These are phyloP conservation scores for Dyspetes luteomarginatus DNA, from an alignment of 2,888 invertebrate species.

Conservation along the genomic window DNA sequence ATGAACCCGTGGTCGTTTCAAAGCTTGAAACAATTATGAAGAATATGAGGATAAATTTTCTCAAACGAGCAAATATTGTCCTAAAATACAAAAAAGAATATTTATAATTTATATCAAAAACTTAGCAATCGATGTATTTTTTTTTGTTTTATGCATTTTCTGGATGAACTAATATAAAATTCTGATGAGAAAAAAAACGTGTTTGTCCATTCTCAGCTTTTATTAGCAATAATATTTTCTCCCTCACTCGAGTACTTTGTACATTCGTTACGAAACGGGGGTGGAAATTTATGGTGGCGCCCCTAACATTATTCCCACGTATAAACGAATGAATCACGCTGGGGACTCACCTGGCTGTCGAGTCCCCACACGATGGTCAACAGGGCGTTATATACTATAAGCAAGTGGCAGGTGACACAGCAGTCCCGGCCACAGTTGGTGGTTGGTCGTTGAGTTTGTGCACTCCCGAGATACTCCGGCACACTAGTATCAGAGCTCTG, in stretches of 20 bases:
- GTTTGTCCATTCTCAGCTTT: too few species aligned
- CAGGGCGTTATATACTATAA: conserved; percentile 9
- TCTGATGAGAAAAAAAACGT: too few species aligned
- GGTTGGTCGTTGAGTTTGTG: conserved; percentile 45
- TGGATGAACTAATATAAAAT: too few species aligned
- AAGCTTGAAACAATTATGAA: too few species aligned
- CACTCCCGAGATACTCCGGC: conserved; percentile 7
- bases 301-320: not conserved
- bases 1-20: too few species aligned
- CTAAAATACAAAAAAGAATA: too few species aligned
- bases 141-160: too few species aligned
- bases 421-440: conserved; percentile 35
- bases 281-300: not conserved
- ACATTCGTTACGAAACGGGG: not conserved
- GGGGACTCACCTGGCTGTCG: conserved; percentile 39
- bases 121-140: too few species aligned
- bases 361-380: conserved; percentile 41
- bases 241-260: not conserved
- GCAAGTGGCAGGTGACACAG: conserved; percentile 49
- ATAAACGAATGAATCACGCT: conserved; percentile 43
- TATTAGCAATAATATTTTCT: too few species aligned
- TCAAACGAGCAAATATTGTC: too few species aligned
- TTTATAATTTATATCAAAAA: too few species aligned
- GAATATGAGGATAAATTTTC: too few species aligned
- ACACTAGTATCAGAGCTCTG: not conserved